Evolutionary conservation across 2,113 vertebrate genomes (phyloP).

Genomic region (Rhinolophus ferrumequinum): DNA sequence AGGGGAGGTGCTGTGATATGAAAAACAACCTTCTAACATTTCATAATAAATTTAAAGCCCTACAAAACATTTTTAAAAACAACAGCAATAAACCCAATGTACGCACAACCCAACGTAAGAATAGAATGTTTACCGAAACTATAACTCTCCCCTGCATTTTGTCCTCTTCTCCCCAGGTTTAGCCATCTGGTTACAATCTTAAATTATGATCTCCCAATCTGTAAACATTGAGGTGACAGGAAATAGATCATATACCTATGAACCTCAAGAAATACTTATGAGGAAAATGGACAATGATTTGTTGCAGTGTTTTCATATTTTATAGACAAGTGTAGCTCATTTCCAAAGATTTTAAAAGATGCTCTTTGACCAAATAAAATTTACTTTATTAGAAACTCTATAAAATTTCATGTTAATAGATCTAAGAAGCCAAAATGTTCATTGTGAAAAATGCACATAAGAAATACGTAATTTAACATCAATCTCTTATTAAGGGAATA

Average conservation of each 20-base stretch:
- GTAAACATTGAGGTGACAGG: neutral
- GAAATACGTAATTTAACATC: neutral
- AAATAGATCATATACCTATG: neutral
- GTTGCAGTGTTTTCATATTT: neutral
- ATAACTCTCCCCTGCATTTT: fast-evolving
- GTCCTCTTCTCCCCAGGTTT: neutral
- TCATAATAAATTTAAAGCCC: neutral
- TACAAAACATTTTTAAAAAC: neutral
- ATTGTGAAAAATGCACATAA: neutral
- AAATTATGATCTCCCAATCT: neutral
- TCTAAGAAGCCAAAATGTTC: neutral
- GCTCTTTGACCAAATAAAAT: neutral
- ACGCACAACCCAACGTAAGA: neutral
- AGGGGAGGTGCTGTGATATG: neutral
- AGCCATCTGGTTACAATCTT: neutral
- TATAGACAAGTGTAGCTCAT: neutral
- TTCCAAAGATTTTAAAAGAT: neutral
- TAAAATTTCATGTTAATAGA: neutral
- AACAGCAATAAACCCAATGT: neutral
- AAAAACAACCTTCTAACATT: neutral
- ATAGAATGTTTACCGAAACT: neutral
- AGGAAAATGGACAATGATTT: neutral
- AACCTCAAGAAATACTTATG: neutral
- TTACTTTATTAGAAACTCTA: neutral
- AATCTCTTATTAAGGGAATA: neutral